phyloP scores from a whole-genome alignment of 1,140 invertebrate species.

The Drosophila sturtevanti region DNA sequence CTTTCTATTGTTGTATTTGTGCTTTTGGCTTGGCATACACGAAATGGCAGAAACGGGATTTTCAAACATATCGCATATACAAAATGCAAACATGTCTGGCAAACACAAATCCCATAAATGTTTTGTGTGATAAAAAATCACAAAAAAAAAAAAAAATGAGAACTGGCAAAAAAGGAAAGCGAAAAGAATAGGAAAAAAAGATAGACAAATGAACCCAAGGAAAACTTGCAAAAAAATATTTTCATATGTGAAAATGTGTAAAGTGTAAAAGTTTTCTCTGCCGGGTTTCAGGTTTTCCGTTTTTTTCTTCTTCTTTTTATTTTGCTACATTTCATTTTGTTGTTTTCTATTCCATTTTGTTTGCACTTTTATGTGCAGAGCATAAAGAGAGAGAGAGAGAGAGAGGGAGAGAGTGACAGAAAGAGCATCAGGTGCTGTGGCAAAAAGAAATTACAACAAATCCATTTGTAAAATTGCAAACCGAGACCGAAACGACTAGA shows the following conservation, averaged over 20 bases:
- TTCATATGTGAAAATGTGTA: conserved; percentile 80
- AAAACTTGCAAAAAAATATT: conserved; percentile 79
- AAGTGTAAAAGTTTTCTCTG: conserved; percentile 70
- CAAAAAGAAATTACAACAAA: conserved; percentile 80
- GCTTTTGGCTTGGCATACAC: conserved; percentile 31
- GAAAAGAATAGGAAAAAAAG: not conserved
- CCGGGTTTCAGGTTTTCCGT: conserved; percentile 24
- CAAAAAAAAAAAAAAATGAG: not conserved
- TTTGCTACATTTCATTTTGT: conserved; percentile 41
- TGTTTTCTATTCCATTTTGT: conserved; percentile 67
- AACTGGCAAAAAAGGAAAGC: not conserved
- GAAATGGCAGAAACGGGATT: conserved; percentile 70
- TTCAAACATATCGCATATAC: conserved; percentile 81
- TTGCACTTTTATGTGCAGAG: conserved; percentile 30
- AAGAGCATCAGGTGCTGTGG: conserved; percentile 77
- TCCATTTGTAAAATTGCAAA: conserved; percentile 81
- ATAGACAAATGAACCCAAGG: conserved; percentile 44
- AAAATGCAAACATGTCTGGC: conserved; percentile 81
- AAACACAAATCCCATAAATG: conserved; percentile 81
- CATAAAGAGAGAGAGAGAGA: not conserved
- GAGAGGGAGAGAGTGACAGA: conserved; percentile 2
- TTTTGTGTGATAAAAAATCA: conserved; percentile 39
- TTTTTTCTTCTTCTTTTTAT: conserved; percentile 8
- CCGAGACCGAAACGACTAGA: conserved; percentile 60
- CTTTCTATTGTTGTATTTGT: conserved; percentile 29